phyloP scores from a whole-genome alignment of 2,797 vertebrate species.

The Champsocephalus gunnari region DNA sequence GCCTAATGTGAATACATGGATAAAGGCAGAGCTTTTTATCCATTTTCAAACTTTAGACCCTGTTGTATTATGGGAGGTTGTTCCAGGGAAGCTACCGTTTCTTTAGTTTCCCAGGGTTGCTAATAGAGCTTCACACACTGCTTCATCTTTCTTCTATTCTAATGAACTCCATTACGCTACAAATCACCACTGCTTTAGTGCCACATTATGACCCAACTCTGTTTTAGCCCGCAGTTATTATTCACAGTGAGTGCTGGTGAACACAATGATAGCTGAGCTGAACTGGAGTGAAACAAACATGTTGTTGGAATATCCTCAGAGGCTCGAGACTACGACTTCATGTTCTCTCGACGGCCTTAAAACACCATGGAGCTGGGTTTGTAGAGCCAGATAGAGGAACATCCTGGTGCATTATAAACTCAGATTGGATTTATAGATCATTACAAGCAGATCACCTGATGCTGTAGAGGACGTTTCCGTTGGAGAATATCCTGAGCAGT shows the following conservation, averaged over 20 bases:
- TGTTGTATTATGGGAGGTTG: background rate
- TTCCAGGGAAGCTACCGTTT: slow-evolving; percentile 1
- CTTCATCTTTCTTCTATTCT: slow-evolving; percentile 36
- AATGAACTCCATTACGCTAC: slow-evolving; percentile 64
- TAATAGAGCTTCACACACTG: slow-evolving; percentile 38
- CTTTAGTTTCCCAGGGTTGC: slow-evolving; percentile 23
- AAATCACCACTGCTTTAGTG: slow-evolving; percentile 60
- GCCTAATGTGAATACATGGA: background rate
- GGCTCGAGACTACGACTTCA: slow-evolving; percentile 12
- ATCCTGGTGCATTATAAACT: slow-evolving; percentile 6
- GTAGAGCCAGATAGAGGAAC: background rate
- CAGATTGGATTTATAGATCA: background rate
- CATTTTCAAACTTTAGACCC: background rate
- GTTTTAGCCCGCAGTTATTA: slow-evolving; percentile 63
- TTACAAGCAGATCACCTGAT: slow-evolving; percentile 86
- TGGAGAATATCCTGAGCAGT: slow-evolving; percentile 94
- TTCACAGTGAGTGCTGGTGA: slow-evolving; percentile 54
- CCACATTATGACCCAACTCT: slow-evolving; percentile 66
- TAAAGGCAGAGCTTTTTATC: background rate
- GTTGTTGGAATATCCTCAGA: slow-evolving; percentile 11
- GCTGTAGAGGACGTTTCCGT: slow-evolving; percentile 96
- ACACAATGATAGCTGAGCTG: slow-evolving; percentile 64
- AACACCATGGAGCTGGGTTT: background rate
- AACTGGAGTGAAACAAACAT: slow-evolving; percentile 70
- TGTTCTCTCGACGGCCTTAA: slow-evolving; percentile 11